Evolutionary conservation across 1,140 invertebrate species (phyloP), one percentile per base, ranked within the genome.

Genomic region (Pogonognathellus flavescens): DNA sequence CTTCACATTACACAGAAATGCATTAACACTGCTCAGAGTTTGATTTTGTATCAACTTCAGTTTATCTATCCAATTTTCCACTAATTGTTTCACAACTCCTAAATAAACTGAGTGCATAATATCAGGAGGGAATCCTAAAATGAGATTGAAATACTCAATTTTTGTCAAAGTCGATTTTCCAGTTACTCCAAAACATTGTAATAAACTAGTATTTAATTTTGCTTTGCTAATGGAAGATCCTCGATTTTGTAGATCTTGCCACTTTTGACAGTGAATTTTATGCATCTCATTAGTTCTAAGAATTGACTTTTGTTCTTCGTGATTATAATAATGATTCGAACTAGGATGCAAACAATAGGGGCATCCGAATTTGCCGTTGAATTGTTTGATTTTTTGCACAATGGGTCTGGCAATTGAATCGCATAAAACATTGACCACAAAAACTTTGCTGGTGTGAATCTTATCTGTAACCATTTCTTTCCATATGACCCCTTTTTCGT

Each of bases 391-490:
- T 3, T 18, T 10, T 20, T 81, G 76, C 10, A 81, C 76, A n/a
- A 18, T n/a, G 0, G 76, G 76, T 55, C 50, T 55, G 5, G 76
- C 76, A 81, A 81, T 81, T 14, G 76, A 81, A 20, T 81, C 76
- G 16, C 76, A 81, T 11, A 81, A 53, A 3, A 53, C 76, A 81
- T 49, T 20, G 2, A 20, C 0, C 18, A 20, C 49, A 53, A 18
- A 81, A 4, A 81, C 6, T 6, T 41, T 41, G 6, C 41, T 20
- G 9, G 13, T 18, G 76, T 81, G n/a, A 60, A 20, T 18, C 9
- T 0, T 7, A 5, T 18, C 8, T 20, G 1, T 5, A 8, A 9
- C n/a, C n/a, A n/a, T 60, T 4, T n/a, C 20, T 60, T 60, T 60
- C 57, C 57, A 60, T 0, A 0, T 0, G 10, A 60, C 9, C 18